phyloP scores from a whole-genome alignment of 2,113 vertebrate species.

The Romanogobio albipinnatus region DNA sequence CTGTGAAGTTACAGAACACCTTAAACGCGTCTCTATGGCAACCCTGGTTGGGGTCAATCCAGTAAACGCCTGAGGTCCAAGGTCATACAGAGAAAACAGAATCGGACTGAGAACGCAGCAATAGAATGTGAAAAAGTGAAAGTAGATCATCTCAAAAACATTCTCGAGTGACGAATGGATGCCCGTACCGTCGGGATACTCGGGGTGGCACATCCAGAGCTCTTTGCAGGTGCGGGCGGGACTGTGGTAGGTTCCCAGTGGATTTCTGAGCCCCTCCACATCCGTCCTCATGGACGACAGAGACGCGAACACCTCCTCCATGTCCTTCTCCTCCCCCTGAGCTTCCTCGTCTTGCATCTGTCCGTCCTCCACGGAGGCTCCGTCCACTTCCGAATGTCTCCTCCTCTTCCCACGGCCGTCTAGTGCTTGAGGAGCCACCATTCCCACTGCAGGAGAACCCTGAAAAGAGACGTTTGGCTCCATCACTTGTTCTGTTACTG shows the following conservation, averaged over 20 bases:
- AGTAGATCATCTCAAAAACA: background rate
- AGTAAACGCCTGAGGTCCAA: conserved; percentile 87
- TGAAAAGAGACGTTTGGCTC: conserved; percentile 50
- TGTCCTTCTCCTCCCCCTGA: conserved; percentile 82
- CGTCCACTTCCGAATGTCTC: conserved; percentile 79
- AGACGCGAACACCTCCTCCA: conserved; percentile 95
- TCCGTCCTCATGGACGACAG: conserved; percentile 92
- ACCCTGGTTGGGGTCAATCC: conserved; percentile 98
- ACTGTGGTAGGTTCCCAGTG: conserved; percentile 87
- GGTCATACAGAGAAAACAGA: background rate
- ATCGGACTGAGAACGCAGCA: background rate
- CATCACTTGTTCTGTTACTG: background rate
- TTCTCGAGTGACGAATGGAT: background rate
- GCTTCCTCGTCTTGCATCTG: conserved; percentile 67
- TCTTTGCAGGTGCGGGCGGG: conserved; percentile 97
- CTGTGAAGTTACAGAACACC: conserved; percentile 97
- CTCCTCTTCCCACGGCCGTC: conserved; percentile 77
- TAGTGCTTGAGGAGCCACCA: conserved; percentile 66
- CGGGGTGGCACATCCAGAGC: conserved; percentile 87
- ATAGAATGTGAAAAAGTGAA: background rate
- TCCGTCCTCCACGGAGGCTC: conserved; percentile 73
- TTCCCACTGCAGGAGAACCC: conserved; percentile 76
- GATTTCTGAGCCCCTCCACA: conserved; percentile 93
- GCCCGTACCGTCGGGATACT: conserved; percentile 85
- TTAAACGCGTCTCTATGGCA: conserved; percentile 96